Evolutionary conservation across 2,113 vertebrate genomes (phyloP).

Genomic region (Opisthocomus hoazin): DNA sequence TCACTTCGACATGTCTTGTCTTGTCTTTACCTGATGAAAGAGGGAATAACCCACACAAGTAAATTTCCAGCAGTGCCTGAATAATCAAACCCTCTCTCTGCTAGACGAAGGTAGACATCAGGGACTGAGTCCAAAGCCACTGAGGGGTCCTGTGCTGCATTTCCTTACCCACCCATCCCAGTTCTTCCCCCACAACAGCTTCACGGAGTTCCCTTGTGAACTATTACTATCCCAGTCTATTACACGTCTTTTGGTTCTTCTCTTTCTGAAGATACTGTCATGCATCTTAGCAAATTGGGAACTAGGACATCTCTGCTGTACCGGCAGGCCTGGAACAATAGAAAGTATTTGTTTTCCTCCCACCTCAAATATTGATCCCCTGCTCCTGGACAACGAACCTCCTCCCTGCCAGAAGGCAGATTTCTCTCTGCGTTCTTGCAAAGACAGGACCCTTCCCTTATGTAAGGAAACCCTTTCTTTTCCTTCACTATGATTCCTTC

Average conservation of each 20-base stretch:
- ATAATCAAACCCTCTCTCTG: not conserved
- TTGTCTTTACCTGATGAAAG: not conserved
- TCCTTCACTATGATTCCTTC: not conserved
- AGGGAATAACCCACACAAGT: not conserved
- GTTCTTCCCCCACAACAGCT: rapidly evolving
- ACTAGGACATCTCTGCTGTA: not conserved
- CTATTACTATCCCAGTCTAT: not conserved
- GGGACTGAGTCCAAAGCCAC: not conserved
- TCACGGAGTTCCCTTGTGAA: not conserved
- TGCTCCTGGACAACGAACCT: not conserved
- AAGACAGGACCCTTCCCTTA: not conserved
- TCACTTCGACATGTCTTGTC: not conserved
- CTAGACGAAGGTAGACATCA: not conserved
- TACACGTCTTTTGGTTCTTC: not conserved
- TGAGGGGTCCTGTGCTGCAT: not conserved
- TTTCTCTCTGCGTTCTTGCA: not conserved
- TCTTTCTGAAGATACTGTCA: not conserved
- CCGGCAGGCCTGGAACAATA: not conserved
- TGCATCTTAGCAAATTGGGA: not conserved
- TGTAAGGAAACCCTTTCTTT: not conserved
- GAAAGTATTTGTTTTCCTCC: not conserved
- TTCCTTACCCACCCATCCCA: not conserved
- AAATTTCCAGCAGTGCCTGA: not conserved
- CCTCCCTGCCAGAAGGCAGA: not conserved
- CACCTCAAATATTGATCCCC: not conserved